Evolutionary conservation across 2,797 vertebrate genomes (phyloP), one percentile per base, ranked within the genome.

Genomic region (Urophycis tenuis): DNA sequence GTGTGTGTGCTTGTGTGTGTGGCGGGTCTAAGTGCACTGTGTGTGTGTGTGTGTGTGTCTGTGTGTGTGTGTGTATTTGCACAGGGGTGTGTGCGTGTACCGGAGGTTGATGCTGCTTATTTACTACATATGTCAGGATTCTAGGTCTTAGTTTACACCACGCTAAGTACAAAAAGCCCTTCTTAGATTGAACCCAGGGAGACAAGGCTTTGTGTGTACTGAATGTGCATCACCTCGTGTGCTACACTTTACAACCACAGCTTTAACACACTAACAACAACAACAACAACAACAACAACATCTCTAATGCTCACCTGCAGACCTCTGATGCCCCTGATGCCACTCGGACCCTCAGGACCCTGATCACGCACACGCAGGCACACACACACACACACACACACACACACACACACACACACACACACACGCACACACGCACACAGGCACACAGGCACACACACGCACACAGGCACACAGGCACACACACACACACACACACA

Each of bases 281-380:
- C 10, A 10, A 64, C 6, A n/a, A 60, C 8, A 64, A 67, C 60
- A 67, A 67, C 60, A 67, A 22, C 19, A 33, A 19, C 2, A 32
- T 22, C 12, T 14, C 36, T 78, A 53, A 71, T 45, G 84, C 88
- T 87, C 80, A 96, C 96, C 95, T 96, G 95, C 60, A 94, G 81
- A 30, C 96, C 96, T 93, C 92, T 92, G 72, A 83, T 41, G 87
- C 96, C 96, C 91, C 91, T 94, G 81, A 82, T 81, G 10, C 96
- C 96, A 84, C 83, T 64, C 80, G 92, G 85, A 82, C 96, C 96
- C 87, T 95, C 95, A 84, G 93, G 93, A 86, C 96, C 96, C 96
- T 97, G 82, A 83, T 75, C 35, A n/a, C 73, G 64, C 79, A 71
- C 22, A 76, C 67, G 83, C 19, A 64, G 8, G 29, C 60, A 64